Percentiles rank a stretch among this genome's conserved stretches.
phyloP scores from a whole-genome alignment of 2,888 invertebrate genomes.

The Macrosiphum euphorbiae region DNA sequence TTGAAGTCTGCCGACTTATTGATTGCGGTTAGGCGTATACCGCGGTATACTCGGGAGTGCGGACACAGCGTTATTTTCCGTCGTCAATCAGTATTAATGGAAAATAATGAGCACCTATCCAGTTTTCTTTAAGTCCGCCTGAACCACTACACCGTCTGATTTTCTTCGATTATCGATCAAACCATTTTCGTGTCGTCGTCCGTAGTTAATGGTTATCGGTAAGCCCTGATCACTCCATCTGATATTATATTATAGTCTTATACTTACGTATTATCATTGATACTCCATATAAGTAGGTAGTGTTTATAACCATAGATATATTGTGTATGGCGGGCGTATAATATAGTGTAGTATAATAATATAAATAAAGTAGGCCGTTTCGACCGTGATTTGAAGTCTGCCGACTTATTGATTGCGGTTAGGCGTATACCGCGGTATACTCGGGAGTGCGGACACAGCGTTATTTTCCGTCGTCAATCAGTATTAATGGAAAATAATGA shows the following conservation, averaged over 20 bases:
- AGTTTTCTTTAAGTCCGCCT: background rate
- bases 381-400: background rate
- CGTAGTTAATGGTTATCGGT: background rate
- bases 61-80: background rate
- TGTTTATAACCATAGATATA: background rate
- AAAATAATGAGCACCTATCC: background rate
- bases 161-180: background rate
- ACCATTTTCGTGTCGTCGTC: background rate
- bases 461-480: background rate
- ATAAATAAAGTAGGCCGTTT: background rate
- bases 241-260: background rate
- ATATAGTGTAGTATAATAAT: no score
- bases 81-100: background rate
- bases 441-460: background rate
- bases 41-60: background rate
- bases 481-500: background rate
- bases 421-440: background rate
- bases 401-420: background rate
- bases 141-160: background rate
- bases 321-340: background rate
- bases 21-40: background rate
- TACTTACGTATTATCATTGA: background rate
- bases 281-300: constrained; percentile 1
- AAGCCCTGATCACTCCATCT: background rate
- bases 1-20: background rate